phyloP scores from a whole-genome alignment of 2,113 vertebrate species.

The Tursiops truncatus region DNA sequence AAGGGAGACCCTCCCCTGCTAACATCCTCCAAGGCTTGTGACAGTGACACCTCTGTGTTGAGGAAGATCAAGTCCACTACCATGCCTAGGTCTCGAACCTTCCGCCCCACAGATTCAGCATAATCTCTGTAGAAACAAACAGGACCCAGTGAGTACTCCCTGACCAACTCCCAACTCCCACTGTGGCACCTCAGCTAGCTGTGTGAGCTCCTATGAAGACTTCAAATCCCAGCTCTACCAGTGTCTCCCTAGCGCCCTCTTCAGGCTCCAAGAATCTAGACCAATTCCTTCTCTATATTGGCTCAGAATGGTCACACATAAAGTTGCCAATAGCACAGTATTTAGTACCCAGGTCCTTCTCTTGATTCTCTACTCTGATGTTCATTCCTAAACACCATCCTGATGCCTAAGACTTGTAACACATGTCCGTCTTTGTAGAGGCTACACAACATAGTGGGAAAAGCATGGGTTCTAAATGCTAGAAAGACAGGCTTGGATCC shows the following conservation, averaged over 20 bases:
- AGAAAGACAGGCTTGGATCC: not conserved
- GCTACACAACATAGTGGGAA: not conserved
- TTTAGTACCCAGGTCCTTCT: not conserved
- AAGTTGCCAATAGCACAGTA: not conserved
- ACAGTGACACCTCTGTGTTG: slow-evolving; percentile 97
- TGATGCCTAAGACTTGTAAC: not conserved
- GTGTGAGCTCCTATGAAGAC: not conserved
- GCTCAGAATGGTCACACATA: not conserved
- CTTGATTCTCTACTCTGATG: not conserved
- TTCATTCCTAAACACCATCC: slow-evolving; percentile 1
- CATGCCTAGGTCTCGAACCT: slow-evolving; percentile 97
- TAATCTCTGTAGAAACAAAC: slow-evolving; percentile 90
- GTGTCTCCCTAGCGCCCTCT: not conserved
- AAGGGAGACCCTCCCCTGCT: slow-evolving; percentile 96
- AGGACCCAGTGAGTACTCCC: slow-evolving; percentile 29
- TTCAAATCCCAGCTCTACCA: not conserved
- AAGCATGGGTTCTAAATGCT: not conserved
- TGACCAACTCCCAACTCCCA: not conserved
- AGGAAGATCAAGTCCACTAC: slow-evolving; percentile 99
- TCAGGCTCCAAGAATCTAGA: not conserved
- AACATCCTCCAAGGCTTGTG: slow-evolving; percentile 97
- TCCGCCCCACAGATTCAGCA: slow-evolving; percentile 96
- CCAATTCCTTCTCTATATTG: not conserved
- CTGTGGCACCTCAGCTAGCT: not conserved
- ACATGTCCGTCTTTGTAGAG: not conserved